These are phyloP conservation scores for Physocephala rufipes DNA, from an alignment of 2,888 invertebrate genomes.

Conservation along the genomic window DNA sequence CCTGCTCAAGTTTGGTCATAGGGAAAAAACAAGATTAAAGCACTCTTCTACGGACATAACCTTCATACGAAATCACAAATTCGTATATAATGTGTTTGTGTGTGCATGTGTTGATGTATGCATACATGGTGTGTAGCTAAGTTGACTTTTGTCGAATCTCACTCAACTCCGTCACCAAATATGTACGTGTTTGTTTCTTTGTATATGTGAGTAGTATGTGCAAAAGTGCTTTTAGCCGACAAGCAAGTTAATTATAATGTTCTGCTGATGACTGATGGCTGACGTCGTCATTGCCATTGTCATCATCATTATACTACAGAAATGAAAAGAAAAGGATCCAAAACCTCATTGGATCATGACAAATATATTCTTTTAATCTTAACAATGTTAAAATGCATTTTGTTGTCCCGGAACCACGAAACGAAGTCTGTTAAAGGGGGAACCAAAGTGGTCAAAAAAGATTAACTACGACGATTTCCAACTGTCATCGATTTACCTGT, in stretches of 20 bases:
- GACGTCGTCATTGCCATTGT: too few species aligned
- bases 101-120: conserved; percentile 5
- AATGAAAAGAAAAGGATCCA: too few species aligned
- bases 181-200: not conserved
- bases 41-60: conserved; percentile 10
- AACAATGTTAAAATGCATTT: conserved; percentile 31
- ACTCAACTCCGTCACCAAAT: conserved; percentile 27
- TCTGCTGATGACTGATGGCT: conserved; percentile 9
- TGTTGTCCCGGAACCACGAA: conserved; percentile 42
- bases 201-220: not conserved
- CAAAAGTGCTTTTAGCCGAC: conserved; percentile 31
- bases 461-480: not conserved
- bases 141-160: conserved; percentile 45
- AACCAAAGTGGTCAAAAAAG: too few species aligned
- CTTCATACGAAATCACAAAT: not conserved
- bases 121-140: not conserved
- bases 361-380: not conserved
- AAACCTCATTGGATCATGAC: conserved; percentile 1
- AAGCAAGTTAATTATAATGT: conserved; percentile 36
- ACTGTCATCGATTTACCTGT: not conserved
- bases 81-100: not conserved
- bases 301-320: too few species aligned
- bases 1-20: conserved; percentile 21
- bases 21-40: conserved; percentile 15
- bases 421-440: not conserved